Evolutionary conservation across 1,140 invertebrate genomes (phyloP), one percentile per base, ranked within the genome.

Genomic region (Brachystomella parvula): DNA sequence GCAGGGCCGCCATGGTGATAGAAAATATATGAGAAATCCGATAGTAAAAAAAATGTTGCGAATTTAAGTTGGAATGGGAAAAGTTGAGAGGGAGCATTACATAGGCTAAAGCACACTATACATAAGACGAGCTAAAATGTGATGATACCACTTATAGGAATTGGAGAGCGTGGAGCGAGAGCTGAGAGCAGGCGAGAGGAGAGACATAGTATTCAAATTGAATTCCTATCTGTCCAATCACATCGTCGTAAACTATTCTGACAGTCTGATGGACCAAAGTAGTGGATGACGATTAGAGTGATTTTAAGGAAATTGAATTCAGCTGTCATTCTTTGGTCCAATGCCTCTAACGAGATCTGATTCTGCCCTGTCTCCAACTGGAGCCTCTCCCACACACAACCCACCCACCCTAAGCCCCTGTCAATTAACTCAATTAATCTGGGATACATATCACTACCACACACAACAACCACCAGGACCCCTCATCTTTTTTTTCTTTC

Each of bases 401-500:
- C 49, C 49, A 44, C 12, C 6, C 49, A 9, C 15, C 6, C 49
- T 53, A 53, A 53, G 49, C n/a, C 49, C n/a, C 49, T 53, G 49
- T 53, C 49, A 53, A 53, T 53, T 53, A 53, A 24, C 21, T 53
- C 49, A 53, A 53, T 53, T 53, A 53, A 53, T 53, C 49, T 26
- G n/a, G 39, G 39, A 44, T 44, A 9, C 39, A 44, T 44, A 12
- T n/a, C 39, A 44, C n/a, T 44, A 44, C n/a, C n/a, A n/a, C n/a
- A n/a, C n/a, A n/a, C n/a, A n/a, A n/a, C n/a, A n/a, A n/a, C n/a
- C n/a, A n/a, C n/a, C n/a, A n/a, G n/a, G n/a, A n/a, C n/a, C n/a
- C n/a, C n/a, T n/a, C n/a, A n/a, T n/a, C n/a, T n/a, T n/a, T n/a
- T n/a, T n/a, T n/a, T n/a, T n/a, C n/a, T n/a, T n/a, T n/a, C n/a